phyloP scores from a whole-genome alignment of 2,888 invertebrate species.

The Sceliomorpha sp. region DNA sequence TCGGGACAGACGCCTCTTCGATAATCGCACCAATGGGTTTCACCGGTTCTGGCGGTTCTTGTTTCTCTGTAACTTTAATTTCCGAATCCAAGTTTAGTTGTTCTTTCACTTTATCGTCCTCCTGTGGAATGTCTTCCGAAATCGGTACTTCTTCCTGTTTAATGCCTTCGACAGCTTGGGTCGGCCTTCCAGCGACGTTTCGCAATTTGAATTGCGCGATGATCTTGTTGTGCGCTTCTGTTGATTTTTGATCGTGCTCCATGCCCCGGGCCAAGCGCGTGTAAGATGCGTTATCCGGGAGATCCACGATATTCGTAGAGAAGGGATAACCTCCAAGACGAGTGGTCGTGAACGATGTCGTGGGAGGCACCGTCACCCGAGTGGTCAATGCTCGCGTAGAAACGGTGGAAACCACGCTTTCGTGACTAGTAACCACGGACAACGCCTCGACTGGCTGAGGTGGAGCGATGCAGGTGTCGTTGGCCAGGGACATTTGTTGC shows the following conservation, averaged over 20 bases:
- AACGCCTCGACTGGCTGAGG: constrained; percentile 33
- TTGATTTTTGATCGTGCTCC: constrained; percentile 3
- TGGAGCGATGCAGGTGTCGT: constrained; percentile 60
- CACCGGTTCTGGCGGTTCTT: constrained; percentile 16
- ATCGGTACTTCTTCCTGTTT: constrained; percentile 1
- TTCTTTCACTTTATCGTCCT: constrained; percentile 17
- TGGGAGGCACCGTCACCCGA: constrained; percentile 15
- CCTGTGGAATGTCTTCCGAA: constrained; percentile 6
- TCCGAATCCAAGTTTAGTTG: constrained; percentile 10
- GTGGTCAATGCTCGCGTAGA: background rate
- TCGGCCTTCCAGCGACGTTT: constrained; percentile 12
- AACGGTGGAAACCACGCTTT: background rate
- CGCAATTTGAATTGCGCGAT: constrained; percentile 16
- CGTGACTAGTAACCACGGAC: constrained; percentile 23
- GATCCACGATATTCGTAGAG: constrained; percentile 64
- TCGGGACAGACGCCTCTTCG: constrained; percentile 46
- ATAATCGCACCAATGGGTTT: constrained; percentile 14
- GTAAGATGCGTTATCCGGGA: constrained; percentile 43
- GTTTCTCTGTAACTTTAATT: constrained; percentile 37
- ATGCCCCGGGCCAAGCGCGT: constrained; percentile 1
- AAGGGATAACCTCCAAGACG: constrained; percentile 27
- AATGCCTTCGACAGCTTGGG: constrained; percentile 8
- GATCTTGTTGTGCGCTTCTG: constrained; percentile 18
- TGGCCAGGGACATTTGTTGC: constrained; percentile 59
- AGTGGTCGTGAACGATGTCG: constrained; percentile 63